Conservation (phyloP, 2,888 invertebrate species). For the Sinotaia quadrata region DNA sequence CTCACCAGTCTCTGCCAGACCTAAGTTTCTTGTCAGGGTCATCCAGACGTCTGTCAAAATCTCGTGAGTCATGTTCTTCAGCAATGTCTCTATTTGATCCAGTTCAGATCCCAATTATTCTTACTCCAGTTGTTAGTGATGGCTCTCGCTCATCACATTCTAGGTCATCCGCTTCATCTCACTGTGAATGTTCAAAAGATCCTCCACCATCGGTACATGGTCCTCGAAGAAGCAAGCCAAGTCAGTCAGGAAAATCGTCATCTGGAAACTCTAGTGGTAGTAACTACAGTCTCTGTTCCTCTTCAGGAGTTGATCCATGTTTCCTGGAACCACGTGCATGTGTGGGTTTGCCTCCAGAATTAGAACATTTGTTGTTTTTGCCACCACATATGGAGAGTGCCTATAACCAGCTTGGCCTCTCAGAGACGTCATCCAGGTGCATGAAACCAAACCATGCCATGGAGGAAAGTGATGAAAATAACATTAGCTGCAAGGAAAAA, state of each 20-base stretch:
- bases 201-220: not conserved
- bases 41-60: slow-evolving; percentile 3
- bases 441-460: slow-evolving; percentile 10
- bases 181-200: slow-evolving; percentile 31
- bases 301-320: slow-evolving; percentile 38
- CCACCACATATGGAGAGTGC: slow-evolving; percentile 59
- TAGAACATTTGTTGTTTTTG: slow-evolving; percentile 58
- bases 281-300: slow-evolving; percentile 56
- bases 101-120: slow-evolving; percentile 46
- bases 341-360: slow-evolving; percentile 37
- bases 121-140: slow-evolving; percentile 38
- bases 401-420: slow-evolving; percentile 18
- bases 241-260: not conserved
- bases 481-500: not conserved
- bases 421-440: not conserved
- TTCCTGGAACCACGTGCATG: slow-evolving; percentile 35
- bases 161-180: slow-evolving; percentile 31
- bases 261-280: slow-evolving; percentile 40
- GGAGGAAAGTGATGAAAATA: slow-evolving; percentile 5
- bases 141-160: slow-evolving; percentile 26
- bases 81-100: slow-evolving; percentile 59
- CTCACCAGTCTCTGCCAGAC: slow-evolving; percentile 61
- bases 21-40: slow-evolving; percentile 50
- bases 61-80: slow-evolving; percentile 26
- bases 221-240: slow-evolving; percentile 1